Percentiles rank a stretch among this genome's conserved stretches.
Conservation (phyloP, 2,797 vertebrate genomes). For the Myotis pilosus region DNA sequence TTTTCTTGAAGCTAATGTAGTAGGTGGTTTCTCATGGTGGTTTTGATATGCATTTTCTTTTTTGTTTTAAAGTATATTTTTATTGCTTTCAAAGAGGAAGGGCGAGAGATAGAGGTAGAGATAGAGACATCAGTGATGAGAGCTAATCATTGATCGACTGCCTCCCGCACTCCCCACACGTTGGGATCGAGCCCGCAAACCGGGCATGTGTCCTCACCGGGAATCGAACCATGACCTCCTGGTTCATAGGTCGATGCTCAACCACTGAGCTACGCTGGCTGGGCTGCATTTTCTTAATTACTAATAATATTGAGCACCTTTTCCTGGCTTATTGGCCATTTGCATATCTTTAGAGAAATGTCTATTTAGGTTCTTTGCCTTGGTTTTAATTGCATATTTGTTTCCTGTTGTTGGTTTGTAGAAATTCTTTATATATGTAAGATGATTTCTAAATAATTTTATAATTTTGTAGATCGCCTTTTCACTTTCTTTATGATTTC, state of each 20-base stretch:
- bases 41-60: background rate
- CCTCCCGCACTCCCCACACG: no score
- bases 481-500: background rate
- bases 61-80: no score
- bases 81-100: no score
- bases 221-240: no score
- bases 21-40: background rate
- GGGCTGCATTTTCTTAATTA: background rate
- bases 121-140: no score
- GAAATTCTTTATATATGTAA: background rate
- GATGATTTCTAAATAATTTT: background rate
- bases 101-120: no score
- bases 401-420: background rate
- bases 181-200: no score
- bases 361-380: background rate
- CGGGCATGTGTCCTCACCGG: no score
- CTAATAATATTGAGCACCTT: background rate
- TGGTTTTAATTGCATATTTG: background rate
- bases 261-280: no score
- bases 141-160: no score
- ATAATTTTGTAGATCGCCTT: background rate
- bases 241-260: no score
- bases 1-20: background rate
- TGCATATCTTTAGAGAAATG: background rate
- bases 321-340: background rate